Base-by-base conservation (phyloP, 30 jellyfish, hydroid and myxozoan genomes). In the Cassiopea xamachana region DNA sequence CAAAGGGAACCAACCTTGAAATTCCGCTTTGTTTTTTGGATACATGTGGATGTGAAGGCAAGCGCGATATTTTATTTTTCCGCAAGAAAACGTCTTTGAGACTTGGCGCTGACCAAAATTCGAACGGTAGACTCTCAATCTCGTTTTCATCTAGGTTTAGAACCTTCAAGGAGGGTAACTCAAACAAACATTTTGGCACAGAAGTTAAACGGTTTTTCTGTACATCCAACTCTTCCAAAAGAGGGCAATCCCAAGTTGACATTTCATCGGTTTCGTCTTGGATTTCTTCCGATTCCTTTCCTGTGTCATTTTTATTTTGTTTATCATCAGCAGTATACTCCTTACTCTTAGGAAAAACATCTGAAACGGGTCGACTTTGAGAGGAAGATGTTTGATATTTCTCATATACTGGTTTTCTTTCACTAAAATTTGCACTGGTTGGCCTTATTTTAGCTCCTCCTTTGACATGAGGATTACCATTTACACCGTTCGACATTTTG, bases 71-170 rank as follows among this genome's bases (percentile, higher is more conserved):
- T 45, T 79, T 58, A 81, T 95, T 95, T 16, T 79, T 87, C 48
- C 81, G 94, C 39, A 95, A 74, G 14, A 81, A 59, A 44, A 91
- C 84, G 47, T 85, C 90, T 64, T 90, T 91, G 55, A 95, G 77
- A 46, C 94, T 68, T 45, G 97, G 96, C 48, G 97, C 94, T 18
- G 91, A 46, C 99, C 99, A 95, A 76, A 95, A 58, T 9, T 91
- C 97, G 55, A 90, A 67, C 9, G 99, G 99, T 61, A 95, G 67
- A 45, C 44, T 71, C 15, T 69, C 64, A 39, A 95, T 88, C 8
- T 78, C 39, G 74, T 95, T 95, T 80, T 87, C 27, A 58, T 80
- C 19, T 70, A 85, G 75, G 62, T 83, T 77, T 75, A 92, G 49
- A 10, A 70, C 61, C 43, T 58, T 68, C 89, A 95, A 80, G 14